phyloP scores from a whole-genome alignment of 1,140 invertebrate genomes.

The Lepeophtheirus salmonis region DNA sequence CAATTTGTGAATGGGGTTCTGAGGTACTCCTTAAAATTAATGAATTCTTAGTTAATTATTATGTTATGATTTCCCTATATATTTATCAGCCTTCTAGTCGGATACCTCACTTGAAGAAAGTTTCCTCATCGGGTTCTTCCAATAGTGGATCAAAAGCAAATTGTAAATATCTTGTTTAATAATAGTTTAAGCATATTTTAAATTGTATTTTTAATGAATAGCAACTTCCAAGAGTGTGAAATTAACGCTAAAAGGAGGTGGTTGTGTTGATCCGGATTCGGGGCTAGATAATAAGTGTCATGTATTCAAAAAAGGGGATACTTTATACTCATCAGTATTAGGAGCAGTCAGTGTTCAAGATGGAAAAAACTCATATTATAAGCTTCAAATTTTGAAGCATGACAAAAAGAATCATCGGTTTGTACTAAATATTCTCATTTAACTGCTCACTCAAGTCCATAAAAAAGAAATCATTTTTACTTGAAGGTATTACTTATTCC shows the following conservation, averaged over 20 bases:
- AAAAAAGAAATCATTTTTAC: constrained; percentile 13
- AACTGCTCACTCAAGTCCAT: constrained; percentile 9
- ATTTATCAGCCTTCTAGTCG: background rate
- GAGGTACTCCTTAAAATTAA: constrained; percentile 8
- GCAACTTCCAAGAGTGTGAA: constrained; percentile 36
- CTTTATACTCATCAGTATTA: constrained; percentile 52
- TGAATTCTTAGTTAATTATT: no score
- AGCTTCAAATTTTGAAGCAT: constrained; percentile 66
- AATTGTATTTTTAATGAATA: no score
- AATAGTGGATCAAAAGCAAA: no score
- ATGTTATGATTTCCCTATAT: background rate
- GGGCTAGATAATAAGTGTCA: constrained; percentile 56
- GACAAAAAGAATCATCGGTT: constrained; percentile 37
- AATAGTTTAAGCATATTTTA: no score
- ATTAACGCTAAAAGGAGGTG: constrained; percentile 58
- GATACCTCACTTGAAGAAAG: background rate
- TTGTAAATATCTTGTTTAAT: no score
- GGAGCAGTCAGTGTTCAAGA: constrained; percentile 62
- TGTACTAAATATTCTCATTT: no score
- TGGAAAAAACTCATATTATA: constrained; percentile 86
- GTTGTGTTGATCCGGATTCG: constrained; percentile 72
- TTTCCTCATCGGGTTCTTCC: no score
- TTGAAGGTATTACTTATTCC: constrained; percentile 56
- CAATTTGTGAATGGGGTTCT: constrained; percentile 8
- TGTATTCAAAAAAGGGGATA: constrained; percentile 43